Evolutionary conservation across 2,797 vertebrate genomes (phyloP), one percentile per base, ranked within the genome.

Genomic region (Anas georgica): DNA sequence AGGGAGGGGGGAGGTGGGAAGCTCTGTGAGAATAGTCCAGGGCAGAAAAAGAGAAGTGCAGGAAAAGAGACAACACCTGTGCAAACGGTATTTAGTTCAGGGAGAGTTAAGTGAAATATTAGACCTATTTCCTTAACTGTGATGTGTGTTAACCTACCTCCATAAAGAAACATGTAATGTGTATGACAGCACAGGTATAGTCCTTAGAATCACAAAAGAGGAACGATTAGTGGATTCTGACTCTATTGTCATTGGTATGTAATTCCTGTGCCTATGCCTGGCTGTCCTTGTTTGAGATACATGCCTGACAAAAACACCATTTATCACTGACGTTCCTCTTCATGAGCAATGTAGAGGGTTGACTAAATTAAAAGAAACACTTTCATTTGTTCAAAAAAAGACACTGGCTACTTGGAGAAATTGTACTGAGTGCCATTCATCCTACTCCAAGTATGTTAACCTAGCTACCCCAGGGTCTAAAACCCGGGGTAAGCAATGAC

Each of bases 161-260:
- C 23, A 10, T 14, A 58, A 83, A 33, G 31, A 33, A 62, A 83
- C 80, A 52, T n/a, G 25, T 29, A 59, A 80, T 8, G 33, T 83
- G 31, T 67, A 35, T 83, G 76, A 54, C 43, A 87, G 33, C 25
- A 20, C 39, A 22, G 60, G 4, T 70, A 63, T 33, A 54, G n/a
- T 52, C 39, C 35, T 23, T 41, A 56, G 56, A 77, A 91, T 86
- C 17, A 73, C n/a, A 74, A 77, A 74, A 43, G 41, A 12, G 25
- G 20, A 88, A 78, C 2, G 3, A 56, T n/a, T 20, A 62, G 12
- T 41, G 45, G 56, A 22, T 41, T 84, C 52, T 77, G 48, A 48
- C 0, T 0, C 35, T 83, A 18, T 63, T 64, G 62, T 28, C 25
- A 8, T 35, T 81, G 35, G 33, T n/a, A 21, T 62, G 26, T 9